A percentile compares a stretch with the other conserved stretches of the same genome.
Evolutionary conservation across 2,888 invertebrate species (phyloP).

Genomic region (Tortricodes alternella): DNA sequence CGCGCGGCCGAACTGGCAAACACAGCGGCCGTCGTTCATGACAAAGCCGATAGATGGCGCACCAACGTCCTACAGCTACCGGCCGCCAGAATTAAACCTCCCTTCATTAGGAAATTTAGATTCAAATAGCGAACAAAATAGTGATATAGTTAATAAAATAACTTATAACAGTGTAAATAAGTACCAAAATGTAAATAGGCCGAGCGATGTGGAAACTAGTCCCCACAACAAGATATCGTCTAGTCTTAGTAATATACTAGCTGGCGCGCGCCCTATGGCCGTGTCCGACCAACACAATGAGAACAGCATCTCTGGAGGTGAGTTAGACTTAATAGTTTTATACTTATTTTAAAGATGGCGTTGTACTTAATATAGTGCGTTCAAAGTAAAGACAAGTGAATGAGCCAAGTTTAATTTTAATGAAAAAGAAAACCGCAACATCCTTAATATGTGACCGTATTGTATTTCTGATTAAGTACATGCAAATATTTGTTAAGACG

Average conservation of each 20-base stretch:
- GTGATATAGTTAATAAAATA: conserved; percentile 82
- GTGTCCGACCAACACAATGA: conserved; percentile 75
- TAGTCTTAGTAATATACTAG: conserved; percentile 76
- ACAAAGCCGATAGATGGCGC: conserved; percentile 81
- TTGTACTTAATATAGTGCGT: conserved; percentile 10
- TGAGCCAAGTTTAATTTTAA: no score
- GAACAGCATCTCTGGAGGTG: conserved; percentile 76
- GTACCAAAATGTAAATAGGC: conserved; percentile 82
- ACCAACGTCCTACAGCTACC: conserved; percentile 66
- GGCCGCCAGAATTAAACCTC: conserved; percentile 75
- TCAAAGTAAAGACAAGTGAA: no score
- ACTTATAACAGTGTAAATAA: conserved; percentile 81
- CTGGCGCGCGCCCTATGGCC: conserved; percentile 77
- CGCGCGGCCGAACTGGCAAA: conserved; percentile 65
- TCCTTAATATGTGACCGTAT: no score
- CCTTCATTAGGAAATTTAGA: conserved; percentile 74
- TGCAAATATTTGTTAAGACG: no score
- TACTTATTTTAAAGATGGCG: conserved; percentile 35
- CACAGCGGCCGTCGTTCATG: conserved; percentile 78
- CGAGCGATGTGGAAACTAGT: conserved; percentile 79
- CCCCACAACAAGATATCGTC: conserved; percentile 82
- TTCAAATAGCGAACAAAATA: conserved; percentile 79
- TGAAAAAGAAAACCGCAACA: no score
- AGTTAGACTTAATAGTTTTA: conserved; percentile 35
- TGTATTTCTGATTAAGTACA: no score